A percentile compares a stretch with the other conserved stretches of the same genome.
Conservation (phyloP, 1,140 invertebrate species). For the Tetragonula clypearis region DNA sequence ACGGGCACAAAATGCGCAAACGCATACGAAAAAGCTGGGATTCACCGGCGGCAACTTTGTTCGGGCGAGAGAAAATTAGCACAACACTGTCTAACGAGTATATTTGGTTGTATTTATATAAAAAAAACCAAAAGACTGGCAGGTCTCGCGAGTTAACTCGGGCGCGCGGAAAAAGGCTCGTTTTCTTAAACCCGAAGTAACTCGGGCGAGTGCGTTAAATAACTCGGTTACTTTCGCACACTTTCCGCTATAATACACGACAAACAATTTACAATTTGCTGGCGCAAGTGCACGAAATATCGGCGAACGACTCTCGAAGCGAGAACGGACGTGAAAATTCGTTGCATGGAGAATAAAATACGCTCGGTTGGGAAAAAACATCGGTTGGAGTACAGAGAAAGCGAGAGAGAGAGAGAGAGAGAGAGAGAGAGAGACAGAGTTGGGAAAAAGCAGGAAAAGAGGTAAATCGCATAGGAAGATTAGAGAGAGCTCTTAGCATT, state of each 20-base stretch:
- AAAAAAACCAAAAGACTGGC: too few relatives aligned
- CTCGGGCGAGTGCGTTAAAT: not conserved
- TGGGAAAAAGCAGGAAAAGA: slow-evolving; percentile 15
- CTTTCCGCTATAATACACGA: not conserved
- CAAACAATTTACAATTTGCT: not conserved
- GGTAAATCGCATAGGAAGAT: slow-evolving; percentile 40
- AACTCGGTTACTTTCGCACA: not conserved
- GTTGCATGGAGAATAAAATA: not conserved
- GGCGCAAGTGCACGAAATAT: not conserved
- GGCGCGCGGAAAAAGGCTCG: too few relatives aligned
- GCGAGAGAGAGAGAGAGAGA: too few relatives aligned
- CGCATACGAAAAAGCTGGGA: too few relatives aligned
- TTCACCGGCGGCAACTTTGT: too few relatives aligned
- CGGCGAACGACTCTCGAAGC: not conserved
- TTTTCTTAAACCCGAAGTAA: too few relatives aligned
- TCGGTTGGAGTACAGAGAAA: not conserved
- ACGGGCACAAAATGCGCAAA: too few relatives aligned
- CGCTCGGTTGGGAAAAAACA: not conserved
- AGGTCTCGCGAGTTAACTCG: too few relatives aligned
- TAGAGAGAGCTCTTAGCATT: not conserved
- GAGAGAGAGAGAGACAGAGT: not conserved
- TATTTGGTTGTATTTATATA: too few relatives aligned
- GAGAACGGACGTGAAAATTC: not conserved
- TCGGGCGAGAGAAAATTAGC: too few relatives aligned
- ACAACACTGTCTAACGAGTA: too few relatives aligned